phyloP scores from a whole-genome alignment of 2,797 vertebrate species.

The Atherinosoma microstoma region DNA sequence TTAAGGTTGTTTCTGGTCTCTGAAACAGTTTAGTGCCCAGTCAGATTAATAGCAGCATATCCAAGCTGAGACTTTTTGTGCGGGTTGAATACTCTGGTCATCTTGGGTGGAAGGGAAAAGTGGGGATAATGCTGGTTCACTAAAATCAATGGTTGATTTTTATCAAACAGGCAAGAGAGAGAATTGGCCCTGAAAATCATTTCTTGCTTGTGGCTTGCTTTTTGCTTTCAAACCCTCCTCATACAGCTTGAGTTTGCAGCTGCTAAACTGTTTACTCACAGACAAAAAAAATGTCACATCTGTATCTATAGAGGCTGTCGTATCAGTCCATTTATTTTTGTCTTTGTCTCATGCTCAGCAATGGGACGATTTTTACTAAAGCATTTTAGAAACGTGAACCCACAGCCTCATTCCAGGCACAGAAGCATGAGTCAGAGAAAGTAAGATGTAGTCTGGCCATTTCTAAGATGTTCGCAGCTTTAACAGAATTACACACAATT shows the following conservation, averaged over 20 bases:
- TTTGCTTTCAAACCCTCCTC: slow-evolving; percentile 29
- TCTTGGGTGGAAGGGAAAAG: slow-evolving; percentile 13
- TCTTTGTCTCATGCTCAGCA: neutral
- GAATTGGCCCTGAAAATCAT: neutral
- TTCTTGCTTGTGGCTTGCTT: neutral
- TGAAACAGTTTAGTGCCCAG: neutral
- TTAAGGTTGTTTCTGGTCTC: slow-evolving; percentile 11
- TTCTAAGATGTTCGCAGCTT: slow-evolving; percentile 30
- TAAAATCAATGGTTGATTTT: neutral
- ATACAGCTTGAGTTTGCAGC: slow-evolving; percentile 10
- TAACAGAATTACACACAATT: slow-evolving; percentile 27
- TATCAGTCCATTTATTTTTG: neutral
- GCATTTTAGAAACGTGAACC: neutral
- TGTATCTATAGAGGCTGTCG: slow-evolving; percentile 15
- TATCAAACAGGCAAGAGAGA: neutral
- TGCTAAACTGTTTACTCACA: slow-evolving; percentile 24
- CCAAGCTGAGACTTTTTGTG: neutral
- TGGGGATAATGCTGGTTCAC: neutral
- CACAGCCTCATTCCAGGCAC: neutral
- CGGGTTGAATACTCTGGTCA: slow-evolving; percentile 1
- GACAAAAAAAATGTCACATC: slow-evolving; percentile 35
- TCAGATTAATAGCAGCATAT: slow-evolving; percentile 10
- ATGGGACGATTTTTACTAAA: slow-evolving; percentile 2
- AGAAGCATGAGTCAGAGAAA: slow-evolving; percentile 67
- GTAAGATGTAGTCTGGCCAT: slow-evolving; percentile 55